Base-by-base conservation (phyloP, 2,113 vertebrate genomes). In the Acanthisitta chloris region DNA sequence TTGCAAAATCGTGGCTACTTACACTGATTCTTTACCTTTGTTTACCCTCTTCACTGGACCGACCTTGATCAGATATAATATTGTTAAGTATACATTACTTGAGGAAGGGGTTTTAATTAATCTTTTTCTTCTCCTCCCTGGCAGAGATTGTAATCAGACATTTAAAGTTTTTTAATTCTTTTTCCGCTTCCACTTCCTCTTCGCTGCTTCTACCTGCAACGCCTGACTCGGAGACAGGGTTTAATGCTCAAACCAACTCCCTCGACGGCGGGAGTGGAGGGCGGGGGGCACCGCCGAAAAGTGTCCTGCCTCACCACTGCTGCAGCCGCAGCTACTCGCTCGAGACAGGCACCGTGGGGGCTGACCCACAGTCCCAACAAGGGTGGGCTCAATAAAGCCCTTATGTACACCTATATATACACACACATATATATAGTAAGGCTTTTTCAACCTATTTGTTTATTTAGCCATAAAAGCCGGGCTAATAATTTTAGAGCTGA, bases 261-360 rank as follows among this genome's bases (percentile, higher is more conserved):
- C 11, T 4, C 26, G 49, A 34, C 7, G 8, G 11, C 25, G 9
- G 38, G 24, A 36, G 23, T 0, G 5, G 25, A 26, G 15, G 1
- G 10, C 10, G 2, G 40, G 16, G 5, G 3, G 10, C 14, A 18
- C 13, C 1, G 7, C 8, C 7, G 34, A 25, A 14, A 7, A 5
- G 4, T n/a, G 9, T 36, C 15, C 46, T 23, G 12, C 33, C 34
- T 25, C 36, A 21, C n/a, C 2, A 6, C 14, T 28, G 34, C 51
- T 6, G 28, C n/a, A 43, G 38, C 40, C 2, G 6, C 43, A 8
- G 4, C 20, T 17, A 25, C 13, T 25, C 2, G 4, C 4, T 6
- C 3, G 11, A 40, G 10, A 46, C 28, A 2, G 18, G 10, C 17
- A 7, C 48, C 23, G 1, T 6, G 7, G 34, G 6, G 15, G 54